Evolutionary conservation across 2,113 vertebrate species (phyloP).

Genomic region (Lanius ludovicianus): DNA sequence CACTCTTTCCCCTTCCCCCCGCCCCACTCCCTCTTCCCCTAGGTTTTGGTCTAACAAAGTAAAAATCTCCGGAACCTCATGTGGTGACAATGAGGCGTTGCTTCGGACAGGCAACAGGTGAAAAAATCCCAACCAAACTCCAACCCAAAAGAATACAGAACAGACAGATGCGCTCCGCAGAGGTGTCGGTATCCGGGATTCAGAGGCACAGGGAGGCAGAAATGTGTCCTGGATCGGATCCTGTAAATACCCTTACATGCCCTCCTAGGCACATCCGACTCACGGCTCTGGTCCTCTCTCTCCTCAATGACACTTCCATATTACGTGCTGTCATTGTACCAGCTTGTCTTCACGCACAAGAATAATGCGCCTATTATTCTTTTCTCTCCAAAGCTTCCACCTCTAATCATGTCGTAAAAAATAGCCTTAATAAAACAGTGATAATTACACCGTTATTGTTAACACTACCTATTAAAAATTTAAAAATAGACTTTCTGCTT

Average conservation of each 20-base stretch:
- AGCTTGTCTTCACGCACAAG: slow-evolving; percentile 5
- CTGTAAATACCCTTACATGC: neutral
- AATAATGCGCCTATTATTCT: slow-evolving; percentile 38
- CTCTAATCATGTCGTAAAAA: slow-evolving; percentile 56
- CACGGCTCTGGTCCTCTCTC: neutral
- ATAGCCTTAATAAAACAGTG: slow-evolving; percentile 65
- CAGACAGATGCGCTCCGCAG: neutral
- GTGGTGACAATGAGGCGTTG: neutral
- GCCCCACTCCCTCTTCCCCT: rapidly evolving
- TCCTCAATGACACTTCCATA: neutral
- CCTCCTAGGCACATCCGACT: neutral
- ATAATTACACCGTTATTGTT: slow-evolving; percentile 64
- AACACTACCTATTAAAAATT: slow-evolving; percentile 51
- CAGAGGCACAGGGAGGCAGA: neutral
- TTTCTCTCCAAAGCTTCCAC: slow-evolving; percentile 38
- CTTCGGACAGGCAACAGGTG: neutral
- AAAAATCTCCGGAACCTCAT: neutral
- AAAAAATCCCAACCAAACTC: neutral
- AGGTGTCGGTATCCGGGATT: neutral
- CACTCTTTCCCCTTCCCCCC: rapidly evolving
- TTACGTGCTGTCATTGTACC: neutral
- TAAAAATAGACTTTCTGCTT: slow-evolving; percentile 34
- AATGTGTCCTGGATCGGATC: neutral
- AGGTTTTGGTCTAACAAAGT: neutral
- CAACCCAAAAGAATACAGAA: neutral